These are phyloP conservation scores for Mus spicilegus DNA, from an alignment of 2,113 vertebrate genomes.

Conservation along the genomic window DNA sequence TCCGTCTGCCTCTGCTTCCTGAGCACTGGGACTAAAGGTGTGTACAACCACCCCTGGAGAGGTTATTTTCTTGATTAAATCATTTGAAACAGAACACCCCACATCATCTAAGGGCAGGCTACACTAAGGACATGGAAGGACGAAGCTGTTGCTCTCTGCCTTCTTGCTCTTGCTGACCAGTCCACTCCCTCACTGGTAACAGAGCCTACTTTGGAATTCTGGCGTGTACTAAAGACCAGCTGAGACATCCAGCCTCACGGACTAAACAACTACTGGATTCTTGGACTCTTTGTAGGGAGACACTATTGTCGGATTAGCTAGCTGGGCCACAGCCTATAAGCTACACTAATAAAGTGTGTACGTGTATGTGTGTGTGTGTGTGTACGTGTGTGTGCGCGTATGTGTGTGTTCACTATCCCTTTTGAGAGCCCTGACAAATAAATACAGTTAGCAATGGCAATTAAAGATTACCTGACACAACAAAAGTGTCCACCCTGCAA, in stretches of 20 bases:
- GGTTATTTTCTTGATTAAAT: neutral
- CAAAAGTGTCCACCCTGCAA: neutral
- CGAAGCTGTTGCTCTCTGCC: neutral
- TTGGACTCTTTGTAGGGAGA: neutral
- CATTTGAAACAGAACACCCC: neutral
- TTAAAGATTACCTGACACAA: neutral
- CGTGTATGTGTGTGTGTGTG: too few relatives aligned
- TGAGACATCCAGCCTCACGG: neutral
- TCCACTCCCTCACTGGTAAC: neutral
- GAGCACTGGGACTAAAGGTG: neutral
- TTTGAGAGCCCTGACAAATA: neutral
- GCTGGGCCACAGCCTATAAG: neutral
- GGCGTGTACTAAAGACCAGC: neutral
- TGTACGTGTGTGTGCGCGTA: too few relatives aligned
- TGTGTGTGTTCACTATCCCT: neutral
- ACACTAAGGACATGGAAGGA: neutral
- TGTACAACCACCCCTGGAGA: neutral
- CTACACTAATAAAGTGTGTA: neutral
- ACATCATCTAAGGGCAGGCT: neutral
- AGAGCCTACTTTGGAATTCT: neutral
- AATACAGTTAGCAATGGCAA: neutral
- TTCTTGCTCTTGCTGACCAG: neutral
- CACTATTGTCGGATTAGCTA: neutral
- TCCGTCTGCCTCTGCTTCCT: neutral
- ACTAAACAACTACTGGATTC: neutral